Evolutionary conservation across 2,113 vertebrate species (phyloP).

Genomic region (Takifugu flavidus): DNA sequence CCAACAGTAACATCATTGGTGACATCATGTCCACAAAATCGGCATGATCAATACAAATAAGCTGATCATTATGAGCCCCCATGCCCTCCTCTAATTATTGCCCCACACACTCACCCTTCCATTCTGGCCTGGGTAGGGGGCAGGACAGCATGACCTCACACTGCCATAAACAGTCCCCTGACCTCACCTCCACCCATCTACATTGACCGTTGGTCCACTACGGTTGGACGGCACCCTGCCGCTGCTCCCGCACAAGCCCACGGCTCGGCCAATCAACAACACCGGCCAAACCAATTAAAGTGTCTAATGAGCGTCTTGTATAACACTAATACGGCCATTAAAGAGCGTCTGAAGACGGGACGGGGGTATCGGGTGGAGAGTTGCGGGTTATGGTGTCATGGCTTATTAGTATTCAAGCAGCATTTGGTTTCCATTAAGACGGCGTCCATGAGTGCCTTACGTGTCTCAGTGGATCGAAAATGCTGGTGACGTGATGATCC

Average conservation of each 20-base stretch:
- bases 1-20: slow-evolving; percentile 9
- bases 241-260: slow-evolving; percentile 52
- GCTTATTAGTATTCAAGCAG: slow-evolving; percentile 73
- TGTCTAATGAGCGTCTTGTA: slow-evolving; percentile 72
- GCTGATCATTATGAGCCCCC: slow-evolving; percentile 31
- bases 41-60: slow-evolving; percentile 43
- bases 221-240: slow-evolving; percentile 47
- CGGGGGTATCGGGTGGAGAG: slow-evolving; percentile 65
- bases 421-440: slow-evolving; percentile 68
- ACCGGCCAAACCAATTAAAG: slow-evolving; percentile 64
- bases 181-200: slow-evolving; percentile 16
- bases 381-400: slow-evolving; percentile 72
- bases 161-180: slow-evolving; percentile 24
- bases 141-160: slow-evolving; percentile 56
- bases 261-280: slow-evolving; percentile 59
- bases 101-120: background rate
- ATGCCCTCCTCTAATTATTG: slow-evolving; percentile 37
- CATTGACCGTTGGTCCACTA: slow-evolving; percentile 51
- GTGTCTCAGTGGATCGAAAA: slow-evolving; percentile 35
- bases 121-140: slow-evolving; percentile 9
- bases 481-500: slow-evolving; percentile 39
- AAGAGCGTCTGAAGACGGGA: slow-evolving; percentile 67
- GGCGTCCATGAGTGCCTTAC: slow-evolving; percentile 45
- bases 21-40: slow-evolving; percentile 58
- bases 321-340: slow-evolving; percentile 69